A percentile compares a stretch with the other conserved stretches of the same genome.
Evolutionary conservation across 2,797 vertebrate species (phyloP).

Genomic region (Rhadinocentrus ornatus): DNA sequence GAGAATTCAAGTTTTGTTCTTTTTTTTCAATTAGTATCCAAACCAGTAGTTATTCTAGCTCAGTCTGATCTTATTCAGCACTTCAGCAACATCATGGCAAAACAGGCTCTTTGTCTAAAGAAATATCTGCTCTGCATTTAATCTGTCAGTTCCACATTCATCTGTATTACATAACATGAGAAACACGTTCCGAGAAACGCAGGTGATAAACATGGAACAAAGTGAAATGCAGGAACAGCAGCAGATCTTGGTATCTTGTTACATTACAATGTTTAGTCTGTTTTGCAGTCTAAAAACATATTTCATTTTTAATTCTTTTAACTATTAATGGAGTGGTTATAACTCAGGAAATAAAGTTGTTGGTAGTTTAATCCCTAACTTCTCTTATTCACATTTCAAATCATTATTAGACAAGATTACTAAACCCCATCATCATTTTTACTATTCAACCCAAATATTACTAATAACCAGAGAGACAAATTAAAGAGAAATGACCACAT

Average conservation of each 20-base stretch:
- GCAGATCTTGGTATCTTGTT: not conserved
- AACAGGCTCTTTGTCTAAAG: not conserved
- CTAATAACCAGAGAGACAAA: no score
- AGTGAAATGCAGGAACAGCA: not conserved
- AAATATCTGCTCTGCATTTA: slow-evolving; percentile 4
- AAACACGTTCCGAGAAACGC: not conserved
- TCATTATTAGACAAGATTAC: not conserved
- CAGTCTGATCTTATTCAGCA: not conserved
- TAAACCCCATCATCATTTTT: no score
- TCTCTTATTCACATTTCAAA: not conserved
- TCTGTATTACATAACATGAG: not conserved
- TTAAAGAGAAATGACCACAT: not conserved
- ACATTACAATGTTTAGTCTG: not conserved
- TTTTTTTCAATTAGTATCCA: not conserved
- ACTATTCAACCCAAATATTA: no score
- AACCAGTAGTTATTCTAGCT: not conserved
- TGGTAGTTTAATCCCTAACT: not conserved
- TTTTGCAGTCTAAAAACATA: not conserved
- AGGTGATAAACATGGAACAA: slow-evolving; percentile 9
- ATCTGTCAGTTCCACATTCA: slow-evolving; percentile 8
- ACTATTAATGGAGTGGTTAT: not conserved
- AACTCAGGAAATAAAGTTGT: not conserved
- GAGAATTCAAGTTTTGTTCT: not conserved
- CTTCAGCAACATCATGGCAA: not conserved
- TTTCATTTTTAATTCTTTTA: not conserved